phyloP scores from a whole-genome alignment of 2,113 vertebrate species.

The Tapirus terrestris region DNA sequence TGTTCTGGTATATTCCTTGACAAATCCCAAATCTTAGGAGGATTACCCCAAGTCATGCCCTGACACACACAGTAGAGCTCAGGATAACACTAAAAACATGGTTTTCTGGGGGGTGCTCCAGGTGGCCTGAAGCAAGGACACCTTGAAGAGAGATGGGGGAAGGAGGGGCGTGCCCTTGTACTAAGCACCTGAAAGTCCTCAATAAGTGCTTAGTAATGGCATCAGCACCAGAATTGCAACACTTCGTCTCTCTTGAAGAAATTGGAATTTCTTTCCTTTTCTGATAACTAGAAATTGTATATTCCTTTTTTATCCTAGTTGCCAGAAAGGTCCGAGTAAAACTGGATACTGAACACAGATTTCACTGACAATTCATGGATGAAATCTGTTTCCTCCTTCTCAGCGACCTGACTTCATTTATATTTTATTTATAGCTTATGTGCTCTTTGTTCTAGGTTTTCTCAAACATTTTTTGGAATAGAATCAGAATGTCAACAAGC shows the following conservation, averaged over 20 bases:
- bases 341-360: neutral
- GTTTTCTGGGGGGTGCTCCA: neutral
- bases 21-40: neutral
- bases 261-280: neutral
- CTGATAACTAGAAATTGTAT: neutral
- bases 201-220: neutral
- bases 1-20: neutral
- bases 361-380: neutral
- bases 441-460: neutral
- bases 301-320: neutral
- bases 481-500: constrained; percentile 2
- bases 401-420: neutral
- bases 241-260: constrained; percentile 7
- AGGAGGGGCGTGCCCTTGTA: fast-evolving
- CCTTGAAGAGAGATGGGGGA: too few species aligned
- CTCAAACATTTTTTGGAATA: neutral
- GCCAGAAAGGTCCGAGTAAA: neutral
- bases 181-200: neutral
- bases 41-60: too few species aligned
- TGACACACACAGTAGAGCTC: neutral
- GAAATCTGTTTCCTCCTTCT: neutral
- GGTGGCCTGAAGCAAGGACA: neutral
- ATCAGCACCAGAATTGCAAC: neutral
- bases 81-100: neutral
- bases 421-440: neutral